Conservation (phyloP, 2,113 vertebrate genomes). For the Elgaria multicarinata region DNA sequence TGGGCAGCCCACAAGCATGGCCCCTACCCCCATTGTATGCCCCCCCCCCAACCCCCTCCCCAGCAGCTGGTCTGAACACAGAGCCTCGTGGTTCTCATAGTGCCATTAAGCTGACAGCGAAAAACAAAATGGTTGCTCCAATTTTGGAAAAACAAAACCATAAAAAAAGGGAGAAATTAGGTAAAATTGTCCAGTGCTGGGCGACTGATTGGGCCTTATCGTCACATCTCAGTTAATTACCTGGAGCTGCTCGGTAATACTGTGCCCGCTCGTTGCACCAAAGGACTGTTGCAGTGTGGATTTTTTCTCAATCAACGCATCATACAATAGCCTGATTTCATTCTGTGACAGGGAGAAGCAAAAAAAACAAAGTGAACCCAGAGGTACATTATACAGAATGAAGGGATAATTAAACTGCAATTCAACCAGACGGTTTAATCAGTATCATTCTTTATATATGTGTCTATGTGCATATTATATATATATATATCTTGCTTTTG, state of each 20-base stretch:
- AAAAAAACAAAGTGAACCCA: background rate
- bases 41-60: no score
- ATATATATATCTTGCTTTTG: slow-evolving; percentile 7
- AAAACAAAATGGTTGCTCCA: background rate
- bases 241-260: slow-evolving; percentile 79
- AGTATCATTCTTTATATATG: background rate
- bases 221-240: slow-evolving; percentile 72
- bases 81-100: background rate
- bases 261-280: slow-evolving; percentile 62
- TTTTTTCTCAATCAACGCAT: slow-evolving; percentile 81
- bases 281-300: slow-evolving; percentile 71
- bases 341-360: slow-evolving; percentile 75
- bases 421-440: background rate
- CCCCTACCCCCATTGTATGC: background rate
- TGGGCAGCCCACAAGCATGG: background rate
- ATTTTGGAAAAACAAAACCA: slow-evolving; percentile 12
- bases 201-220: background rate
- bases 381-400: slow-evolving; percentile 32
- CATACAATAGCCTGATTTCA: slow-evolving; percentile 82
- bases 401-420: slow-evolving; percentile 9
- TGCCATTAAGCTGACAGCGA: background rate
- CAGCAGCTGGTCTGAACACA: background rate
- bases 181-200: background rate
- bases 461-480: no score
- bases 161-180: slow-evolving; percentile 22